Base-by-base conservation (phyloP, 2,797 vertebrate genomes). In the Smutsia temminckii region DNA sequence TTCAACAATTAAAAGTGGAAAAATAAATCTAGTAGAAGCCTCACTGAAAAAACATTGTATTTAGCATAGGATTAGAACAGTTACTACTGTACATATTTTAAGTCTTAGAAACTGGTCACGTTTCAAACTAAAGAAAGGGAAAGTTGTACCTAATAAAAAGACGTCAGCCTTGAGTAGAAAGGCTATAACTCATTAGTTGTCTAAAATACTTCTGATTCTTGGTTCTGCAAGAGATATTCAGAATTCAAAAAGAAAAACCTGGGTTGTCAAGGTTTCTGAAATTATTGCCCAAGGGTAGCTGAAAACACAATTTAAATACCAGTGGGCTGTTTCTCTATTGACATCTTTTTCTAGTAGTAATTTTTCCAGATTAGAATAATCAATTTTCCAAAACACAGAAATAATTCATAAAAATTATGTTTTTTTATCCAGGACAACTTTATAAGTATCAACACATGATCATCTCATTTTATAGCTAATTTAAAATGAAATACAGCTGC, bases 321-420 rank as follows among this genome's bases (percentile, higher is more conserved):
- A 80, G n/a, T 79, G 29, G 91, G 25, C 75, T 94, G 11, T 93
- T 80, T 95, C 71, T 74, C 85, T 57, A 66, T 75, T 95, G 89
- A 94, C 55, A 81, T 66, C 51, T 93, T 85, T 88, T 94, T 75
- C 79, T 80, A 20, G 27, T 74, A 61, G 29, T n/a, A 91, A 51
- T 78, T 84, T 86, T 92, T 91, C 23, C 51, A 89, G 95, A 80
- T n/a, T 66, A 23, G 49, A 89, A 95, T 8, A 29, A 93, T 72
- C 71, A n/a, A 42, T 86, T 95, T 90, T 93, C 10, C 14, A 89
- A 89, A 96, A 57, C 69, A 94, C 55, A 85, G 8, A 93, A 80
- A 68, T 84, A 89, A 46, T 89, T 91, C 61, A 49, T 72, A 78
- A 93, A 89, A 95, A 34, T 3, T 81, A 34, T 40, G 5, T 20